A percentile compares a stretch with the other conserved stretches of the same genome.
Conservation (phyloP, 1,140 invertebrate genomes). For the Scaptomyza montana region DNA sequence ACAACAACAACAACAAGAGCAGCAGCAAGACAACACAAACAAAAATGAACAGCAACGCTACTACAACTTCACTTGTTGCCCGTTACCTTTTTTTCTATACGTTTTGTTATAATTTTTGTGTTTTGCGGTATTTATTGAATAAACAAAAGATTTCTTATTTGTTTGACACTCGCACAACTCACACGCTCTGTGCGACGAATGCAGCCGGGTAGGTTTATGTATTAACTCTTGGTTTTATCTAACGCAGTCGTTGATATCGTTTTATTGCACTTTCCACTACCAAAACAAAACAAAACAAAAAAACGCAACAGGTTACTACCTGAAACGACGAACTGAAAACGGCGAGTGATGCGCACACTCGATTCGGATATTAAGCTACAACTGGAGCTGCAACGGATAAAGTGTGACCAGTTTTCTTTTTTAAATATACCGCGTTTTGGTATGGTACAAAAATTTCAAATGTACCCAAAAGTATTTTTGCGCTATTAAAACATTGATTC, state of each 20-base stretch:
- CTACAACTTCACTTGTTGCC: slow-evolving; percentile 39
- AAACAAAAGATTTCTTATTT: slow-evolving; percentile 51
- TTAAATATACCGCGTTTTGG: background rate
- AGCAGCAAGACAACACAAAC: slow-evolving; percentile 3
- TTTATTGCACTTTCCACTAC: slow-evolving; percentile 44
- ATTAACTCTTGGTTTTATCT: slow-evolving; percentile 29
- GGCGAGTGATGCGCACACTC: slow-evolving; percentile 29
- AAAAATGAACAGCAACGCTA: background rate
- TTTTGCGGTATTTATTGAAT: slow-evolving; percentile 42
- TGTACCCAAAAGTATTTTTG: slow-evolving; percentile 1
- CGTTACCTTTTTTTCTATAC: slow-evolving; percentile 26
- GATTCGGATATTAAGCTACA: slow-evolving; percentile 35
- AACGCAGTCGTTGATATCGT: slow-evolving; percentile 25
- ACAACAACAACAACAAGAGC: slow-evolving; percentile 16
- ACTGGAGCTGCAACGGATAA: slow-evolving; percentile 21
- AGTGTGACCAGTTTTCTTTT: slow-evolving; percentile 17
- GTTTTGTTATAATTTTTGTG: slow-evolving; percentile 14
- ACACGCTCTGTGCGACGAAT: slow-evolving; percentile 28
- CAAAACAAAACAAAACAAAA: slow-evolving; percentile 40
- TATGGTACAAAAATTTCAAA: background rate
- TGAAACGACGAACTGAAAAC: slow-evolving; percentile 1
- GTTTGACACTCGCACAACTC: slow-evolving; percentile 38
- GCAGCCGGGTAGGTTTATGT: slow-evolving; percentile 27
- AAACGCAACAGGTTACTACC: slow-evolving; percentile 44
- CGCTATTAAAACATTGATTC: too few relatives aligned